Evolutionary conservation across 1,140 invertebrate genomes (phyloP), one percentile per base, ranked within the genome.

Genomic region (Leptonema lineaticorne): DNA sequence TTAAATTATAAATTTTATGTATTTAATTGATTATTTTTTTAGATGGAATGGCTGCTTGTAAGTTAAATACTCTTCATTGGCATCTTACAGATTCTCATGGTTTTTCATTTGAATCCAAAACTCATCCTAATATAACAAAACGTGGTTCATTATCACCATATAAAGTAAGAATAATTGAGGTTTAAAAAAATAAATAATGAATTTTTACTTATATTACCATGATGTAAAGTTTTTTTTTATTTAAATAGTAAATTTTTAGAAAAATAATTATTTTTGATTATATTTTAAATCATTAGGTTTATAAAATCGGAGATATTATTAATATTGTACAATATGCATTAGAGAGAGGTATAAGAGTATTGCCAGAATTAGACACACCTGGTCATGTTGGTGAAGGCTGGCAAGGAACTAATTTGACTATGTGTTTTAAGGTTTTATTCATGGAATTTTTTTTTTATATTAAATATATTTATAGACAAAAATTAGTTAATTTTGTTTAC

Each of bases 341-440:
- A n/a, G 81, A 88, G 20, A 82, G 90, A 22, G 92, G 93, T 0
- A 85, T 95, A 11, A 83, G 89, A 29, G 85, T 95, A 14, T 73
- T 95, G 67, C 91, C 92, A 0, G 93, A 95, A 81, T 91, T 95
- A 70, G 92, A 95, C 77, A 91, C 91, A 45, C 92, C 92, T 0
- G 92, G 92, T 64, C 93, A 95, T 75, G 91, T 93, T n/a, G 92
- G 90, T 26, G 92, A 93, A 79, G 93, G 93, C 6, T 94, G 92
- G 92, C 90, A 94, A 78, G 84, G 85, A 63, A 86, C 86, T 33
- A 82, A 85, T 56, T 85, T 87, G 68, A 85, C 86, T 1, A 85
- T 85, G 2, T 89, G 88, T 76, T 88, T 88, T 57, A 87, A 88
- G 76, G 81, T 73, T n/a, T n/a, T n/a, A n/a, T n/a, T n/a, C n/a